Percentiles rank a stretch among this genome's conserved stretches.
These are phyloP conservation scores for Machimus atricapillus DNA, from an alignment of 2,888 invertebrate species.

Conservation along the genomic window DNA sequence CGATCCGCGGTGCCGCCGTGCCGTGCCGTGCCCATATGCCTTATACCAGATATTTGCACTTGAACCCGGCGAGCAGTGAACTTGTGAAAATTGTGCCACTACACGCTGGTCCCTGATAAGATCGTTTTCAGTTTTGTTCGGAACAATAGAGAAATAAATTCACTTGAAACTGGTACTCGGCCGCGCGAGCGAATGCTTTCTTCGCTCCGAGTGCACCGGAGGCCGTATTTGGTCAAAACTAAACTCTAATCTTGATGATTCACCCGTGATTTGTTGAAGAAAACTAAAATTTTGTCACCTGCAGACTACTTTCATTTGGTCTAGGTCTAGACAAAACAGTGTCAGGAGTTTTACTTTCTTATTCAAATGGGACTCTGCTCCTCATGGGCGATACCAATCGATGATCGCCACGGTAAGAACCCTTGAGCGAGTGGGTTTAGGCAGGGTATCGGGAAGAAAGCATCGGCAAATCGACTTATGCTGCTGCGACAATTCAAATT, in stretches of 20 bases:
- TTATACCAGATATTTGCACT: slow-evolving; percentile 21
- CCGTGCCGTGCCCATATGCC: neutral
- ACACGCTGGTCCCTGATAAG: slow-evolving; percentile 36
- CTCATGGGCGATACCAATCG: neutral
- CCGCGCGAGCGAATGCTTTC: slow-evolving; percentile 10
- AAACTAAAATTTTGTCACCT: slow-evolving; percentile 35
- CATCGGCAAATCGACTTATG: neutral
- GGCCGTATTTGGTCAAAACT: slow-evolving; percentile 46
- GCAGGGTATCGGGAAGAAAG: neutral
- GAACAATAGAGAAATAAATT: slow-evolving; percentile 48
- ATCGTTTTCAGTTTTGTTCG: slow-evolving; percentile 45
- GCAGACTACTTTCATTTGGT: slow-evolving; percentile 34
- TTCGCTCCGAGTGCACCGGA: slow-evolving; percentile 18
- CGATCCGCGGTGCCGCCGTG: neutral
- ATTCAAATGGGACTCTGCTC: slow-evolving; percentile 9
- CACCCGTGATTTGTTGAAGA: slow-evolving; percentile 36
- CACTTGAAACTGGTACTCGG: slow-evolving; percentile 43
- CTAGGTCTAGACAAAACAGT: slow-evolving; percentile 29
- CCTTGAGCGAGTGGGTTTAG: neutral
- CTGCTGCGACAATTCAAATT: neutral
- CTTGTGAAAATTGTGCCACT: slow-evolving; percentile 44
- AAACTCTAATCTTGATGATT: slow-evolving; percentile 41
- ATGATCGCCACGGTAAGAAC: neutral
- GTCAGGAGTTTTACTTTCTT: slow-evolving; percentile 27
- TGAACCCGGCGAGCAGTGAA: slow-evolving; percentile 41